These are phyloP conservation scores for Noctua janthina DNA, from an alignment of 2,888 invertebrate species.

Conservation along the genomic window DNA sequence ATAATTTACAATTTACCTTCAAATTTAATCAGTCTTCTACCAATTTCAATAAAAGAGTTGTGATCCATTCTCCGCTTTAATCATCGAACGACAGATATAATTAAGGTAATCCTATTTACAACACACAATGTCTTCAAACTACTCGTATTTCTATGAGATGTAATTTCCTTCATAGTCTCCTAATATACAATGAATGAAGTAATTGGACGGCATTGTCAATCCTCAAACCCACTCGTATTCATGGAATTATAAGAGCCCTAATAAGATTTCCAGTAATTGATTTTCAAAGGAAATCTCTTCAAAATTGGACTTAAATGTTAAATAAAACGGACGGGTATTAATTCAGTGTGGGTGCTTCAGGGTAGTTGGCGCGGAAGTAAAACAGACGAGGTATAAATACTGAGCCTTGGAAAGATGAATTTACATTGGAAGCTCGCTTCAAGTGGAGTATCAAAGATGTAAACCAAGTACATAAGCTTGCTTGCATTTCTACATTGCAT, in stretches of 20 bases:
- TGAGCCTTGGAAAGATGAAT: constrained; percentile 50
- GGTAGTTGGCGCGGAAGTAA: constrained; percentile 27
- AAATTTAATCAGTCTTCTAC: constrained; percentile 4
- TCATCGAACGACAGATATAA: constrained; percentile 50
- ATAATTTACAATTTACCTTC: background rate
- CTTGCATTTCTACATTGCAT: constrained; percentile 27
- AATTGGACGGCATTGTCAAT: constrained; percentile 64
- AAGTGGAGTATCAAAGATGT: constrained; percentile 30
- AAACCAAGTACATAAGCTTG: constrained; percentile 31
- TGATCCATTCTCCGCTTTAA: constrained; percentile 23
- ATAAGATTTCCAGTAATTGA: constrained; percentile 70
- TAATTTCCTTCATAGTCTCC: constrained; percentile 47
- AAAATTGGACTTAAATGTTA: constrained; percentile 64
- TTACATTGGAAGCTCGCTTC: constrained; percentile 54
- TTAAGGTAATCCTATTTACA: constrained; percentile 50
- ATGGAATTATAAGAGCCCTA: constrained; percentile 61
- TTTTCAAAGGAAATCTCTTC: constrained; percentile 69
- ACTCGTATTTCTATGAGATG: constrained; percentile 50
- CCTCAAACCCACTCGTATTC: constrained; percentile 56
- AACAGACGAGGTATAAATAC: constrained; percentile 56
- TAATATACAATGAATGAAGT: constrained; percentile 57
- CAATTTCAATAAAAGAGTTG: constrained; percentile 21
- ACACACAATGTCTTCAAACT: constrained; percentile 50
- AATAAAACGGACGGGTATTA: constrained; percentile 58
- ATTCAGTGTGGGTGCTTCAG: constrained; percentile 59